Base-by-base conservation (phyloP, 2,113 vertebrate genomes). In the Dascyllus trimaculatus region DNA sequence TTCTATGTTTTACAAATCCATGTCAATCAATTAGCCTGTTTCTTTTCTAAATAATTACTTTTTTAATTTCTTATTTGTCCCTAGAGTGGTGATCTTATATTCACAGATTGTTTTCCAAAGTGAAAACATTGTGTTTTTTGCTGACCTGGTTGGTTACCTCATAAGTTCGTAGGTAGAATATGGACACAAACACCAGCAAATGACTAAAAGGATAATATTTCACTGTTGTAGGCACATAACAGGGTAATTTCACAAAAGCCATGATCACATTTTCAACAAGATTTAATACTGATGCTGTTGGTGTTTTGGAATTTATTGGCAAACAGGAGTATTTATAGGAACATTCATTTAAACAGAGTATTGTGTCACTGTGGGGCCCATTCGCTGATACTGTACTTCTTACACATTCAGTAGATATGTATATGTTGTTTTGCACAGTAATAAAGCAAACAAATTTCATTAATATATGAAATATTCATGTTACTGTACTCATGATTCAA, bases 391-490 rank as follows among this genome's bases (percentile, higher is more conserved):
- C 89, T 90, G 85, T 91, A 89, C 80, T 86, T 88, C 86, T 88
- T 75, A 89, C 88, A 88, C 90, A 88, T 90, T 90, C 85, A 93
- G 76, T 91, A 91, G 85, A 75, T 89, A 62, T 93, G 88, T 93
- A 90, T 88, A 90, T 93, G 91, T 89, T 88, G 88, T 91, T 91
- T 92, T 92, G 91, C 91, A 92, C 93, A 82, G 74, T 90, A 90
- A 91, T 84, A 88, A 91, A 86, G 90, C 91, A 91, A 92, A 87
- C 71, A 75, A 89, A 91, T 88, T 48, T 89, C 84, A 83, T 89
- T 91, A 93, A 93, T 93, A 93, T 93, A 92, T 93, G 85, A 78
- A 89, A 88, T 85, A 77, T 90, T 92, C 85, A 85, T 87, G 80
- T 90, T 79, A 86, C 87, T 91, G 91, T 91, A 90, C 72, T 89